Base-by-base conservation (phyloP, 2,888 invertebrate genomes). In the Lasioglossum figueresi region DNA sequence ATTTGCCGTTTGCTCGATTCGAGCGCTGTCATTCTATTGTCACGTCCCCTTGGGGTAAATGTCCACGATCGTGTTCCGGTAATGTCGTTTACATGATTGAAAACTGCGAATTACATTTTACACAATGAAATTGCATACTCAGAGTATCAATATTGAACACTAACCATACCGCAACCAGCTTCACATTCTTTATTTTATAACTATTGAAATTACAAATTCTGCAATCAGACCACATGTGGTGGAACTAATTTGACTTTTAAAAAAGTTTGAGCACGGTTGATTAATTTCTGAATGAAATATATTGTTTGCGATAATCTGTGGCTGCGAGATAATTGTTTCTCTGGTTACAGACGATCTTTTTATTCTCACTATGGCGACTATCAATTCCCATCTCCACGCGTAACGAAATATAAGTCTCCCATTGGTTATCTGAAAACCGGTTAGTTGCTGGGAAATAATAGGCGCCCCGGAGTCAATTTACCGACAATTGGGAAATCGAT, bases 401-500 rank as follows among this genome's bases (percentile, higher is more conserved):
- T 27, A 63, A 63, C 27, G 31, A 52, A 31, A 63, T 63, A 43
- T 43, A 27, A 59, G 59, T 1, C 12, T 23, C 5, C 43, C 43
- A 59, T 75, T n/a, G 19, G 27, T 19, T 37, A 40, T 63, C 43
- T 37, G 27, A 19, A 4, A 43, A 63, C 34, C 43, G 23, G 27
- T 76, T 66, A 66, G 43, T 66, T 45, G 45, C 4, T 23, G n/a
- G 63, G 14, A 45, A 66, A 66, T 76, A 76, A 76, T 76, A 45
- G 66, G 1, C 31, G 63, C 19, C 43, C 8, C 23, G 34, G 23
- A 6, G 14, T 6, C 76, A 31, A 66, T 76, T 76, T 40, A 10
- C 45, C 23, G 31, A 34, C 45, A 66, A 66, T 66, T 76, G 76
- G 8, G 66, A 45, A 76, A 76, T 66, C 76, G 66, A 76, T 76